Conservation (phyloP, 2,888 invertebrate genomes). For the Netelia fuscicornis region DNA sequence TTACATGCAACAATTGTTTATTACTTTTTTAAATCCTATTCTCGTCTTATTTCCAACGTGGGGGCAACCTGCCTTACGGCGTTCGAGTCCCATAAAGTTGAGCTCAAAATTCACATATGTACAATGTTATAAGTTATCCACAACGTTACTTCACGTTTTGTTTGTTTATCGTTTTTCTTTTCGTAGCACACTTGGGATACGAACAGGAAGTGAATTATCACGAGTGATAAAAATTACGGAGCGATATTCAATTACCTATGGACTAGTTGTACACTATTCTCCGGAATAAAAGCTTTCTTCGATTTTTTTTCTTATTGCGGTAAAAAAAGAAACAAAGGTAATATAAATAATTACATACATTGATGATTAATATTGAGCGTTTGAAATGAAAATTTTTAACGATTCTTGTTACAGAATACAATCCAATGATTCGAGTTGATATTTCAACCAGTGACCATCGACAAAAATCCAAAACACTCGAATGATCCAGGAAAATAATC, state of each 20-base stretch:
- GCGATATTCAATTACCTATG: conserved; percentile 44
- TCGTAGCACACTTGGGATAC: conserved; percentile 4
- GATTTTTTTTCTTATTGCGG: conserved; percentile 8
- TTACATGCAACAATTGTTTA: conserved; percentile 42
- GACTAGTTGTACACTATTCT: conserved; percentile 35
- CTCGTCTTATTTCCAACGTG: conserved; percentile 38
- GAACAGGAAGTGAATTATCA: conserved; percentile 11
- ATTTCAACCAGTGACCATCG: too few species aligned
- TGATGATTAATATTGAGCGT: conserved; percentile 6
- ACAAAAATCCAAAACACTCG: too few species aligned
- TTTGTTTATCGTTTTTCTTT: background rate
- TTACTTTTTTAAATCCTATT: conserved; percentile 23
- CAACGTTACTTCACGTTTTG: background rate
- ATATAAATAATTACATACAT: conserved; percentile 7
- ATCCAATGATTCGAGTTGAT: background rate
- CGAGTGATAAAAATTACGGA: conserved; percentile 24
- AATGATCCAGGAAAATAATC: too few species aligned
- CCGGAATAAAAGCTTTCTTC: conserved; percentile 22
- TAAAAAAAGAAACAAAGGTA: background rate
- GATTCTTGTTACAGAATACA: background rate
- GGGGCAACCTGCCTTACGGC: background rate
- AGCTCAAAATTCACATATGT: conserved; percentile 50
- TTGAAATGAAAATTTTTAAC: background rate
- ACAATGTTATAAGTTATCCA: conserved; percentile 36
- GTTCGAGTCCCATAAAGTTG: conserved; percentile 22